phyloP scores from a whole-genome alignment of 2,797 vertebrate genomes.

The Sandelia bainsii region DNA sequence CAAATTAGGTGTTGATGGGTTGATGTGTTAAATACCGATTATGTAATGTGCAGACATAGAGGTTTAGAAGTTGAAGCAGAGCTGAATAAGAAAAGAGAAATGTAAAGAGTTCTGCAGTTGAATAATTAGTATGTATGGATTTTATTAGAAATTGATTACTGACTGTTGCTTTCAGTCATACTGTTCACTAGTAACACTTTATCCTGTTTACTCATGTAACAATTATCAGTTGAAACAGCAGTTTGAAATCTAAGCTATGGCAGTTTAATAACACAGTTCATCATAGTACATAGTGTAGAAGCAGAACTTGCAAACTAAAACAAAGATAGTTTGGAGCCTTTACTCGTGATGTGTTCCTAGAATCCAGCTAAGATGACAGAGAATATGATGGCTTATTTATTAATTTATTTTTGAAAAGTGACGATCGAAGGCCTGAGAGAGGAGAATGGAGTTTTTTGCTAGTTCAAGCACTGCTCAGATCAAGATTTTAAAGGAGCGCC shows the following conservation, averaged over 20 bases:
- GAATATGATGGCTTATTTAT: slow-evolving; percentile 34
- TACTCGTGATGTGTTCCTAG: slow-evolving; percentile 26
- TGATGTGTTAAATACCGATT: neutral
- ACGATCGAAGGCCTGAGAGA: slow-evolving; percentile 27
- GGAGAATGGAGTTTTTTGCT: slow-evolving; percentile 40
- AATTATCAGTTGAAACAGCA: slow-evolving; percentile 22
- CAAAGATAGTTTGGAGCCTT: slow-evolving; percentile 46
- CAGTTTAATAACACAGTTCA: slow-evolving; percentile 39
- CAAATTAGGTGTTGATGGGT: neutral
- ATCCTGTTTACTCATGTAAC: neutral
- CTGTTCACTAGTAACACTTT: slow-evolving; percentile 12
- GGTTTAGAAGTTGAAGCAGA: neutral
- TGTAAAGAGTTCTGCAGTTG: neutral
- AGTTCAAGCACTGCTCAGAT: slow-evolving; percentile 70
- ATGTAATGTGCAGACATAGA: neutral
- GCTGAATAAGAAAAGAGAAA: slow-evolving; percentile 1
- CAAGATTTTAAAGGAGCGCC: slow-evolving; percentile 56
- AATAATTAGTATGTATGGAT: neutral
- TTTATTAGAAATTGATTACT: neutral
- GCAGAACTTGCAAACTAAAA: slow-evolving; percentile 20
- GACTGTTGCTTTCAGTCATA: neutral
- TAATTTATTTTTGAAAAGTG: slow-evolving; percentile 18
- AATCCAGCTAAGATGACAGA: slow-evolving; percentile 52
- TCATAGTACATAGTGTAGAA: slow-evolving; percentile 36
- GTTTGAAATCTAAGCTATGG: slow-evolving; percentile 20